Percentiles rank a stretch among this genome's conserved stretches.
Evolutionary conservation across 2,797 vertebrate species (phyloP).

Genomic region (Morelia viridis): DNA sequence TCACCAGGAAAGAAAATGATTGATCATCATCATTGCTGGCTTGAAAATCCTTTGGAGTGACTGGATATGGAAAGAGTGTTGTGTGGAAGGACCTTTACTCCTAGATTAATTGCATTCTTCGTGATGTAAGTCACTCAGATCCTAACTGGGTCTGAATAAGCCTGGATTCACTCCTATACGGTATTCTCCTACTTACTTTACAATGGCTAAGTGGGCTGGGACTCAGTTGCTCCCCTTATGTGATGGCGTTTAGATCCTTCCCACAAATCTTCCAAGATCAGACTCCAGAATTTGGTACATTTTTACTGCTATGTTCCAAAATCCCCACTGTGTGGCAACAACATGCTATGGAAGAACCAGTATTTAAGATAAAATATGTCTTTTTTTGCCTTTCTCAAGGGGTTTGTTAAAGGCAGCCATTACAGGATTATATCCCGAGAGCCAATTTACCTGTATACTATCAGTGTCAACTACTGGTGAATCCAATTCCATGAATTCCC

Average conservation of each 20-base stretch:
- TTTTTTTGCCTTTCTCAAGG: not conserved
- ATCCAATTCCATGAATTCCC: not conserved
- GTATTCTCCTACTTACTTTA: not conserved
- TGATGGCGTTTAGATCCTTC: not conserved
- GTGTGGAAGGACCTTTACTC: not conserved
- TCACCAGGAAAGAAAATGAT: not conserved
- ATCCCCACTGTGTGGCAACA: slow-evolving; percentile 18
- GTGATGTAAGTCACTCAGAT: not conserved
- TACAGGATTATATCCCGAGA: not conserved
- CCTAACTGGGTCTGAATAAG: not conserved
- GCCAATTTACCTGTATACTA: not conserved
- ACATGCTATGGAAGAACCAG: not conserved
- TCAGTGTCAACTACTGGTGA: not conserved
- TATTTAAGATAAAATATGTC: not conserved
- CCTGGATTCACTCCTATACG: not conserved
- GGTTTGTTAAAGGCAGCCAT: not conserved
- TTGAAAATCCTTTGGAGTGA: not conserved
- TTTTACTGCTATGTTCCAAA: not conserved
- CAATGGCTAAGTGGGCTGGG: not conserved
- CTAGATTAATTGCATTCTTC: not conserved
- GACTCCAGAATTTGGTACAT: not conserved
- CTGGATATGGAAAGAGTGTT: not conserved
- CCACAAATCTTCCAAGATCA: not conserved
- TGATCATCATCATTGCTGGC: not conserved
- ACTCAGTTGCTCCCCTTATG: not conserved